Evolutionary conservation across 2,888 invertebrate species (phyloP).

Genomic region (Acanthosepion esculentum): DNA sequence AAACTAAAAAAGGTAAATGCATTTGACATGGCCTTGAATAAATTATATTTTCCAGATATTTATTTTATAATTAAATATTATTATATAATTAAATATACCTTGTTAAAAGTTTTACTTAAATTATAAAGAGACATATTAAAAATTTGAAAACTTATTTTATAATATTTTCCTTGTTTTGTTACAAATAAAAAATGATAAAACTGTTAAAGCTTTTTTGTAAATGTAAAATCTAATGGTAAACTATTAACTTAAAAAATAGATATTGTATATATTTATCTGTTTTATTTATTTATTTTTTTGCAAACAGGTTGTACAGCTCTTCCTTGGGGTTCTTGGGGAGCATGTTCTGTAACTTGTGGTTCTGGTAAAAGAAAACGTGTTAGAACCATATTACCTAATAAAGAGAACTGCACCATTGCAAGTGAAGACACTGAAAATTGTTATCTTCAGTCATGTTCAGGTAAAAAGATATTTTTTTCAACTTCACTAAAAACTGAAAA

Average conservation of each 20-base stretch:
- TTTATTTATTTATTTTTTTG: background rate
- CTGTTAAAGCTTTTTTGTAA: background rate
- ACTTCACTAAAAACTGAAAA: background rate
- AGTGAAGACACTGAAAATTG: background rate
- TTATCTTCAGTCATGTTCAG: background rate
- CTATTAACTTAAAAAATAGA: too few relatives aligned
- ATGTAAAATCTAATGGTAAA: too few relatives aligned
- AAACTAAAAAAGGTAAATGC: too few relatives aligned
- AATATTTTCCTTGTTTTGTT: background rate
- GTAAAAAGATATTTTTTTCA: background rate
- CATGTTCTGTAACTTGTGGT: background rate
- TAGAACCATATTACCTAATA: background rate
- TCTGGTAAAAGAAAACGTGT: background rate
- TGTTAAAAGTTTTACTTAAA: background rate
- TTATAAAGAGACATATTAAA: background rate
- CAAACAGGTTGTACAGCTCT: background rate
- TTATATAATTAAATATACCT: background rate
- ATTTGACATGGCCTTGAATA: too few relatives aligned
- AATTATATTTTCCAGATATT: background rate
- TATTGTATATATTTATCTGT: background rate
- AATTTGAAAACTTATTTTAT: background rate
- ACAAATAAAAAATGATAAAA: background rate
- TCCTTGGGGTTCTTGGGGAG: background rate
- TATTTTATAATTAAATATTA: background rate
- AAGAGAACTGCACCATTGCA: background rate